These are phyloP conservation scores for Acrobasis repandana DNA, from an alignment of 2,888 invertebrate species.

Conservation along the genomic window DNA sequence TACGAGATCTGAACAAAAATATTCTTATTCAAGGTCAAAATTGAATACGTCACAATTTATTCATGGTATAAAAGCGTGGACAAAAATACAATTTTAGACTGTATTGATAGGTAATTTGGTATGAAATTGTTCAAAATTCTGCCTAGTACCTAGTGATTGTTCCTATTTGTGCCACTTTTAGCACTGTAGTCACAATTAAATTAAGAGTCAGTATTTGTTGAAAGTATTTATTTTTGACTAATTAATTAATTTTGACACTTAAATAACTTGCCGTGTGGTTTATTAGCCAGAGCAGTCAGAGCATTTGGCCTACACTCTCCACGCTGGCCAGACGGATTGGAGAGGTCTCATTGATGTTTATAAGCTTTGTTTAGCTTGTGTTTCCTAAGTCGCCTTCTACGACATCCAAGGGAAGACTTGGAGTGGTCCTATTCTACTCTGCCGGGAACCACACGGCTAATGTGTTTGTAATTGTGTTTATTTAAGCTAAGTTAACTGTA, in stretches of 20 bases:
- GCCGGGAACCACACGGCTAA: too few relatives aligned
- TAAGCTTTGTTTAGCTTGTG: too few relatives aligned
- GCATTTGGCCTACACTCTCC: too few relatives aligned
- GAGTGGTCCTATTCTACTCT: too few relatives aligned
- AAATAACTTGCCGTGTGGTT: too few relatives aligned
- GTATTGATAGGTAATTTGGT: neutral
- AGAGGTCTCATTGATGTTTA: too few relatives aligned
- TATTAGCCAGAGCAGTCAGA: too few relatives aligned
- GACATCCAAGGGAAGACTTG: too few relatives aligned
- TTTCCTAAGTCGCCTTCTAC: too few relatives aligned
- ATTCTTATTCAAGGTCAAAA: constrained; percentile 18
- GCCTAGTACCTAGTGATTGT: neutral
- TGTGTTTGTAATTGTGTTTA: too few relatives aligned
- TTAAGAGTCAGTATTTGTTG: neutral
- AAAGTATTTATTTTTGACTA: neutral
- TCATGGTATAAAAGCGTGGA: neutral
- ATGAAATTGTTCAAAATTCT: constrained; percentile 7
- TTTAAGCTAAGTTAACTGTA: too few relatives aligned
- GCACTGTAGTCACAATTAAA: constrained; percentile 35
- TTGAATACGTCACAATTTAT: neutral
- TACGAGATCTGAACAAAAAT: constrained; percentile 16
- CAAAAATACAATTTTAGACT: neutral
- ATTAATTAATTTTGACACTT: neutral
- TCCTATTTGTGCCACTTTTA: constrained; percentile 34
- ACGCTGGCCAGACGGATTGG: too few relatives aligned